A percentile compares a stretch with the other conserved stretches of the same genome.
Conservation (phyloP, 2,797 vertebrate species). For the Odontamblyopus lacepedii region DNA sequence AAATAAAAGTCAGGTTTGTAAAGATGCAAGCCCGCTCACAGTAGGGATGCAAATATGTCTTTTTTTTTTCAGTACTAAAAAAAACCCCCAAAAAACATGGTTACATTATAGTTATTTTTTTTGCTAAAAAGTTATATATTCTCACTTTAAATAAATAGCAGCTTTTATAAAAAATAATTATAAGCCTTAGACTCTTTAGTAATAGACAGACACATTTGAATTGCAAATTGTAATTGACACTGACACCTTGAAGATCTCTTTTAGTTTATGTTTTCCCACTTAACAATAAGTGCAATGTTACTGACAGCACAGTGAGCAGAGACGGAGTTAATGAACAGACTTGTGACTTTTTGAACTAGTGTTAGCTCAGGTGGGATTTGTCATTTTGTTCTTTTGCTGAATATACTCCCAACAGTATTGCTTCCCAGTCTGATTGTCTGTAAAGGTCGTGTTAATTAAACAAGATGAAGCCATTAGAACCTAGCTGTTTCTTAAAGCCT, state of each 20-base stretch:
- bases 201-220: too few species aligned
- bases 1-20: too few species aligned
- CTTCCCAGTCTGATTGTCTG: conserved; percentile 8
- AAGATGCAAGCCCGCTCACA: too few species aligned
- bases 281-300: background rate
- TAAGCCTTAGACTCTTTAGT: background rate
- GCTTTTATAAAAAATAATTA: background rate
- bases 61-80: too few species aligned
- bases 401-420: conserved; percentile 14
- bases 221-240: too few species aligned
- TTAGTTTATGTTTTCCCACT: background rate
- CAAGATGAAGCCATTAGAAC: conserved; percentile 1
- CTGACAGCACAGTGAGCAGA: background rate
- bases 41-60: too few species aligned
- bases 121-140: too few species aligned
- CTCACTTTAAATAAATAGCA: too few species aligned
- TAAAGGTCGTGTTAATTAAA: conserved; percentile 31
- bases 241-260: background rate
- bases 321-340: background rate
- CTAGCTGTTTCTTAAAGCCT: conserved; percentile 3
- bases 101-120: too few species aligned
- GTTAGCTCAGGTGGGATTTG: background rate
- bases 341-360: background rate
- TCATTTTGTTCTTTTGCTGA: background rate
- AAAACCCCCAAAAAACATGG: too few species aligned